Base-by-base conservation (phyloP, 2,888 invertebrate species). In the Phasia obesa region DNA sequence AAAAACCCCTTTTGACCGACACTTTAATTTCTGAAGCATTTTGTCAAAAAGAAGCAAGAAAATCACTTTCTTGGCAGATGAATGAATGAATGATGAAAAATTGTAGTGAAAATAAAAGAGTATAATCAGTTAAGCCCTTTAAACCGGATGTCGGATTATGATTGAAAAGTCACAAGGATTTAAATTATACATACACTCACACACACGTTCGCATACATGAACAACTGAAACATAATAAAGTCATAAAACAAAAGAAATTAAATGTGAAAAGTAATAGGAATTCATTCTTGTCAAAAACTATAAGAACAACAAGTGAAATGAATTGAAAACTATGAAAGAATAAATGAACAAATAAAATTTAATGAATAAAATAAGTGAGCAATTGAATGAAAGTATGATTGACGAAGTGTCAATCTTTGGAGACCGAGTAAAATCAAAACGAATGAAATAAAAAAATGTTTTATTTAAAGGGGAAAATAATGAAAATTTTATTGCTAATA, bases 141-240 rank as follows among this genome's bases (percentile, higher is more conserved):
- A 69, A 78, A 85, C 85, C 85, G 86, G 85, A 88, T 87, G 86
- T 88, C 86, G 86, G 87, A 70, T 75, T 79, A 80, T 76, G 60
- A 67, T 62, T 76, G 51, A 82, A 86, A 86, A 86, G 88, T 88
- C 87, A 88, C 84, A 88, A 87, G 88, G 87, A 88, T 88, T 88
- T 87, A 67, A 77, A 47, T 70, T 84, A 42, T 13, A 64, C 5
- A 31, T 35, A 42, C 4, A 60, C 35, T 31, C 23, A 42, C 4
- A 60, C 35, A 25, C 17, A 65, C 27, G 31, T 23, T 4, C 31
- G 19, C 15, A 51, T 2, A 38, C 13, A 27, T 11, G 15, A 11
- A 31, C 2, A 23, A 17, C n/a, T n/a, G n/a, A n/a, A 35, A 31
- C 21, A 60, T 53, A 64, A 51, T 27, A 62, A 31, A 69, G 19